phyloP scores from a whole-genome alignment of 35 echinoderm and acorn worm genomes.

The Ophiothrix spiculata region DNA sequence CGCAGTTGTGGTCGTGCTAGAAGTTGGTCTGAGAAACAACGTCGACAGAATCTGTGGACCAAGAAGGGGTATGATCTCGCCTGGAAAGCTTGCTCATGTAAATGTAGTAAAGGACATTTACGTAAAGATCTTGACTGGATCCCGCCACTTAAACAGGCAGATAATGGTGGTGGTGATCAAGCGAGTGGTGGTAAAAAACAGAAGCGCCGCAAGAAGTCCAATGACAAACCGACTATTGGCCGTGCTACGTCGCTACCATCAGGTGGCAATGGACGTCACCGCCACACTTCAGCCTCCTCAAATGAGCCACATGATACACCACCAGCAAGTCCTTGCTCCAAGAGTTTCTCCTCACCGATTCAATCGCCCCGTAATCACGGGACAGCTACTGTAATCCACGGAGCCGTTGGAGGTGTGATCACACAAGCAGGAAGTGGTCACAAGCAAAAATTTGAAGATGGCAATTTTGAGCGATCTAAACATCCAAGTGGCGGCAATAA shows the following conservation, averaged over 20 bases:
- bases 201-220: constrained; percentile 79
- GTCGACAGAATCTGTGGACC: constrained; percentile 97
- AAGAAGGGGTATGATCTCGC: constrained; percentile 99
- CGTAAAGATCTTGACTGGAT: constrained; percentile 99
- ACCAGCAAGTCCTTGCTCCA: constrained; percentile 56
- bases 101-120: constrained; percentile 90
- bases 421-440: background rate
- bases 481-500: background rate
- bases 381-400: background rate
- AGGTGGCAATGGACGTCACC: constrained; percentile 26
- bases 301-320: constrained; percentile 81
- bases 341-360: background rate
- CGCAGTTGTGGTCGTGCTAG: constrained; percentile 84
- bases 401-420: background rate
- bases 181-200: constrained; percentile 29
- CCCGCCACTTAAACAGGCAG: constrained; percentile 41
- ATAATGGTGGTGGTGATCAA: constrained; percentile 8
- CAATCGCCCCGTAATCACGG: constrained; percentile 16
- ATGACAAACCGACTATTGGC: constrained; percentile 97
- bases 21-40: constrained; percentile 98
- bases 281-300: constrained; percentile 74
- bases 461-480: background rate
- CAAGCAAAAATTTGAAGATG: background rate
- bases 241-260: constrained; percentile 64
- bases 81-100: constrained; percentile 98